phyloP scores from a whole-genome alignment of 1,140 invertebrate species.

The Magallana gigas region DNA sequence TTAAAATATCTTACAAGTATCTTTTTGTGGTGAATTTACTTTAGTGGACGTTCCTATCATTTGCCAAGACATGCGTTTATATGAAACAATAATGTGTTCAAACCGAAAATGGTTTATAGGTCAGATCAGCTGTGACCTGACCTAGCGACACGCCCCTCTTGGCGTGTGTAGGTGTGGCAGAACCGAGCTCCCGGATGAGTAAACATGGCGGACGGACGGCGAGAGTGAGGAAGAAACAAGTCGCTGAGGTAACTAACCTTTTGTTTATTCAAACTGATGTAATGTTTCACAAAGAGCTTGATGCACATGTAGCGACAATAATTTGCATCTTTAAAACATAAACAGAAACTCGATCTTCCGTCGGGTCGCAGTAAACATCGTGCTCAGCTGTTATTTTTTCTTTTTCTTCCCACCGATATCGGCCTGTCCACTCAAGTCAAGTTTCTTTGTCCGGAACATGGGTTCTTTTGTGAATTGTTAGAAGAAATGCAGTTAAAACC shows the following conservation, averaged over 20 bases:
- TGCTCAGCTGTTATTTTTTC: slow-evolving; percentile 8
- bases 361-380: not conserved
- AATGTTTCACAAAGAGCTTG: too few species aligned
- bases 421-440: not conserved
- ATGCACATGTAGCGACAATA: not conserved
- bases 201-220: slow-evolving; percentile 24
- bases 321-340: not conserved
- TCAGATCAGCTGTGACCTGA: not conserved
- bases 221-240: not conserved
- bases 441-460: not conserved
- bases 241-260: not conserved
- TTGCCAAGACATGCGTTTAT: too few species aligned
- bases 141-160: slow-evolving; percentile 23
- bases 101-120: too few species aligned
- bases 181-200: not conserved
- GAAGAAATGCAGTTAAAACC: too few species aligned
- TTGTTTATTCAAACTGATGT: not conserved
- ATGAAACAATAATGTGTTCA: too few species aligned
- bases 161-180: slow-evolving; percentile 23
- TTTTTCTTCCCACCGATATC: not conserved
- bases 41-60: too few species aligned
- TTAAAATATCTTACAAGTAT: too few species aligned
- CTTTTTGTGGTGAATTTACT: too few species aligned
- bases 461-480: too few species aligned
- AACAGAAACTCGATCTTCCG: not conserved